Conservation (phyloP, 2,113 vertebrate species). For the Oreochromis spilurus region DNA sequence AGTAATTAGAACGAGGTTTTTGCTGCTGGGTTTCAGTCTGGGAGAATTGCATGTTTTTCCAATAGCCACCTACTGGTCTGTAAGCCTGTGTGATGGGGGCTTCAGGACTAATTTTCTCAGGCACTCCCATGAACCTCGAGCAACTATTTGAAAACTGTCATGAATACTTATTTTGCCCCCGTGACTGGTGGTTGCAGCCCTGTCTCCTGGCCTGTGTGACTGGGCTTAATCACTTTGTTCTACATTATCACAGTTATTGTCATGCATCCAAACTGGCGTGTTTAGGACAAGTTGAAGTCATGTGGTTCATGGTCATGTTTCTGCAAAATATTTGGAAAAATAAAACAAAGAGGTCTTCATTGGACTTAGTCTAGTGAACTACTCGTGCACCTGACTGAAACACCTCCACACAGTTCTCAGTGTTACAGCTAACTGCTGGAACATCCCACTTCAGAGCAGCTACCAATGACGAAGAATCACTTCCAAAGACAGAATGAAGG, state of each 20-base stretch:
- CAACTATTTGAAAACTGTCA: not conserved
- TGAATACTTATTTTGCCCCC: not conserved
- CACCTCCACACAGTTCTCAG: rapidly evolving
- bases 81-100: not conserved
- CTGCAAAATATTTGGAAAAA: not conserved
- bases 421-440: not conserved
- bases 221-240: not conserved
- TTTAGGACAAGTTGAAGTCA: not conserved
- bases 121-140: not conserved
- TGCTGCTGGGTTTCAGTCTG: too few species aligned
- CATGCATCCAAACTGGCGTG: not conserved
- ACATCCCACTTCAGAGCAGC: not conserved
- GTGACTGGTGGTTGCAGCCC: not conserved
- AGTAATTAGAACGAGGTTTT: too few species aligned
- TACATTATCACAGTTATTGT: not conserved
- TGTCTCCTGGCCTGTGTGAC: not conserved
- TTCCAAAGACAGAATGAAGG: not conserved
- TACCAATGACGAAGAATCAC: not conserved
- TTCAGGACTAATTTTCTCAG: not conserved
- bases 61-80: too few species aligned
- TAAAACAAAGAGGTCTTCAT: not conserved
- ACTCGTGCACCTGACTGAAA: not conserved
- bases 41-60: too few species aligned
- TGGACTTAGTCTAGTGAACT: not conserved
- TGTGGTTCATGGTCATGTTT: not conserved